Evolutionary conservation across 1,140 invertebrate genomes (phyloP), one percentile per base, ranked within the genome.

Genomic region (Penaeus vannamei): DNA sequence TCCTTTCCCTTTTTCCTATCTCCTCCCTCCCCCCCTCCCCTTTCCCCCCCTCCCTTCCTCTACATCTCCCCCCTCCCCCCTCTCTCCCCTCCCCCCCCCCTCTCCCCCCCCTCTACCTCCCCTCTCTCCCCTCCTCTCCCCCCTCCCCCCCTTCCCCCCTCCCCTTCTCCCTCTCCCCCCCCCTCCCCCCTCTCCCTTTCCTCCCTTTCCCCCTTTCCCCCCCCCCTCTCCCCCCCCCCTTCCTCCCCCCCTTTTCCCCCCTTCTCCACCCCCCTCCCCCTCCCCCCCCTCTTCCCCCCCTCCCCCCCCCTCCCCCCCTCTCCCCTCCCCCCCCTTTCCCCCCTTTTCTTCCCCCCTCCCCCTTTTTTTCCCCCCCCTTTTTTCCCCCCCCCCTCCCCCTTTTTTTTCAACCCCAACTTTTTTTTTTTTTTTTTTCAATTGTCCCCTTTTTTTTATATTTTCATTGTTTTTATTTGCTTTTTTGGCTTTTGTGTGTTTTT

Each of bases 61-160:
- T n/a, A n/a, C n/a, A n/a, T n/a, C n/a, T n/a, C n/a, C n/a, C n/a
- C n/a, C 62, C n/a, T 64, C n/a, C 62, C n/a, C 62, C n/a, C n/a
- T 64, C 62, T 64, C 62, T 64, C n/a, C n/a, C 62, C n/a, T 64
- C n/a, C n/a, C 62, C n/a, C 62, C n/a, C n/a, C n/a, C 62, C n/a
- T n/a, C n/a, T 64, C n/a, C 62, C n/a, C n/a, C n/a, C n/a, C 62
- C 62, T 64, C 62, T 64, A 19, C 17, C 62, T 64, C 17, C n/a
- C n/a, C 17, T n/a, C n/a, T n/a, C n/a, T 64, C 62, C 62, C n/a
- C 62, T 64, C n/a, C 62, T n/a, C 17, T 19, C 17, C n/a, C 62
- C 62, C n/a, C 62, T 64, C n/a, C 62, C 62, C n/a, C 62, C 62
- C n/a, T n/a, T n/a, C n/a, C 62, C n/a, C 17, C 17, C n/a, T 64